Percentiles rank a stretch among this genome's conserved stretches.
These are phyloP conservation scores for Neomonachus schauinslandi DNA, from an alignment of 2,113 vertebrate species.

Conservation along the genomic window DNA sequence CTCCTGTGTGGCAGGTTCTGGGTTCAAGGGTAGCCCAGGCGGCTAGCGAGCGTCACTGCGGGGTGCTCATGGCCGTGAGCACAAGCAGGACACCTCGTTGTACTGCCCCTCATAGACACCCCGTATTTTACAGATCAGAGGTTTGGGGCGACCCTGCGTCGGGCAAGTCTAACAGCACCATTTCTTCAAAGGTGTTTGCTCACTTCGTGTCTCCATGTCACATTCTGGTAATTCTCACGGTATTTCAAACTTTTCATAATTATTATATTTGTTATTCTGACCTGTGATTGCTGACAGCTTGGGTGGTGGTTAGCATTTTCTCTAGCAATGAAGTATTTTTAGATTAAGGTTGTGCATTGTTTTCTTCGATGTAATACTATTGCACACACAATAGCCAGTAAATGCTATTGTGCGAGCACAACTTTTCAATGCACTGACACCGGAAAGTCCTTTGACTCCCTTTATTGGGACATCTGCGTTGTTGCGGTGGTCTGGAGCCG, in stretches of 20 bases:
- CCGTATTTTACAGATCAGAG: not conserved
- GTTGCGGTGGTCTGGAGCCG: not conserved
- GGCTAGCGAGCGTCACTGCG: accelerated
- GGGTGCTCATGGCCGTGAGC: not conserved
- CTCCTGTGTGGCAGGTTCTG: accelerated
- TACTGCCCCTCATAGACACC: not conserved
- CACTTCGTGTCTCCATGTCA: not conserved
- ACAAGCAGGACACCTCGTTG: accelerated
- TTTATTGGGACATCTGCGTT: not conserved
- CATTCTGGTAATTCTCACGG: not conserved
- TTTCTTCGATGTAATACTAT: not conserved
- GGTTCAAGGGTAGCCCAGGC: too few relatives aligned
- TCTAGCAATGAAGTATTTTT: not conserved
- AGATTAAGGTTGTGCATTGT: not conserved
- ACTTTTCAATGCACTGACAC: not conserved
- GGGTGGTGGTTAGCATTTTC: not conserved
- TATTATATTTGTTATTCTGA: not conserved
- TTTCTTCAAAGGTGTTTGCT: not conserved
- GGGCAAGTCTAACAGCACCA: too few relatives aligned
- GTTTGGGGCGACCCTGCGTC: not conserved
- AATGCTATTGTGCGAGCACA: not conserved
- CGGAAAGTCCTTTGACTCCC: accelerated
- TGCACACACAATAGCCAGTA: not conserved
- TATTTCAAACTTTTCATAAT: not conserved
- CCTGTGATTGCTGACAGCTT: not conserved